phyloP scores from a whole-genome alignment of 1,140 invertebrate genomes.

The Hycleus cichorii region DNA sequence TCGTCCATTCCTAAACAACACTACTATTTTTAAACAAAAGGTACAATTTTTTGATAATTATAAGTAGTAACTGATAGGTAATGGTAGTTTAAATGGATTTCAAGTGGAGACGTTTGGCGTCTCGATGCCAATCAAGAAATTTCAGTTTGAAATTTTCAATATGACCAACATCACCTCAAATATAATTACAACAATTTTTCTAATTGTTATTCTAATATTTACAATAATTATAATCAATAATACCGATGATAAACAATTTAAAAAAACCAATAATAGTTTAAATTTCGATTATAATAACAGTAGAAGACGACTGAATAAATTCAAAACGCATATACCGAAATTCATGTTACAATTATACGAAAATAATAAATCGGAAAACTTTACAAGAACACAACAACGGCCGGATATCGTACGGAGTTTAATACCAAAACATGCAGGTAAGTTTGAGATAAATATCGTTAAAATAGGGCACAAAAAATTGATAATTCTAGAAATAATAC shows the following conservation, averaged over 20 bases:
- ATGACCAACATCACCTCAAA: background rate
- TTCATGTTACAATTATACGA: constrained; percentile 41
- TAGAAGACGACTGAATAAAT: constrained; percentile 12
- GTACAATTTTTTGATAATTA: too few species aligned
- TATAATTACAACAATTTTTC: background rate
- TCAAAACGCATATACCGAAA: constrained; percentile 34
- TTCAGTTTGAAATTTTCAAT: background rate
- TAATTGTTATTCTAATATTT: background rate
- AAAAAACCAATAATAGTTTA: background rate
- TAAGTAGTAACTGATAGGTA: too few species aligned
- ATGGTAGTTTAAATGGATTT: constrained; percentile 21
- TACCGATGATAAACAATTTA: too few species aligned
- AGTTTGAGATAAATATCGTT: background rate
- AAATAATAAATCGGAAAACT: constrained; percentile 18
- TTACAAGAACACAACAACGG: background rate
- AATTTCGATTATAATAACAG: background rate
- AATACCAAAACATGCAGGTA: constrained; percentile 33
- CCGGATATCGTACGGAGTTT: constrained; percentile 36
- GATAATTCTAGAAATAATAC: background rate
- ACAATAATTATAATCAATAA: too few species aligned
- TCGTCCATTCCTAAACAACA: too few species aligned
- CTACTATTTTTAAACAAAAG: too few species aligned
- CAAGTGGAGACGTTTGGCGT: constrained; percentile 18
- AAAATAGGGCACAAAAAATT: background rate
- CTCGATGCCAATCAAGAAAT: background rate